Conservation (phyloP, 1,140 invertebrate genomes). For the Tribolium castaneum region DNA sequence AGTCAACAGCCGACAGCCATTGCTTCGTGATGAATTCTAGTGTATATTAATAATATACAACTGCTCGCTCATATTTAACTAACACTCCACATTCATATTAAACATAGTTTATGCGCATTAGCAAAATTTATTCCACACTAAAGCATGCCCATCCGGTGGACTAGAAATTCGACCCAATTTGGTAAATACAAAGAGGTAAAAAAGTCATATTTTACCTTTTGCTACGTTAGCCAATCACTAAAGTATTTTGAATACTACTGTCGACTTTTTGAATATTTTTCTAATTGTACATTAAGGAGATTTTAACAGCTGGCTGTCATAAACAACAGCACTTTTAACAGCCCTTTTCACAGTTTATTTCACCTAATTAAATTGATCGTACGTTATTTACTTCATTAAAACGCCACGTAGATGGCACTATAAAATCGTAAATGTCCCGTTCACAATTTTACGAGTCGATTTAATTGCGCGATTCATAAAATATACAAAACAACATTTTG, state of each 20-base stretch:
- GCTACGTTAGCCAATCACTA: too few species aligned
- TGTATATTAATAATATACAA: slow-evolving; percentile 10
- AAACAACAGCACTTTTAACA: slow-evolving; percentile 13
- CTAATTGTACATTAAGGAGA: background rate
- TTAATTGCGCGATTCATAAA: slow-evolving; percentile 23
- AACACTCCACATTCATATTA: background rate
- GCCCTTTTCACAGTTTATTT: slow-evolving; percentile 17
- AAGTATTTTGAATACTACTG: too few species aligned
- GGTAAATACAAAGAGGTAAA: background rate
- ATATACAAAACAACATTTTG: background rate
- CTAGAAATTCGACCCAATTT: background rate
- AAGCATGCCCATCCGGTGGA: background rate
- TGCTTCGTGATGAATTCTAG: slow-evolving; percentile 29
- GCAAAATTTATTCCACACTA: background rate
- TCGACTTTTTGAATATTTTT: background rate
- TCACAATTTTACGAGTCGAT: slow-evolving; percentile 10
- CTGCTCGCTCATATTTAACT: slow-evolving; percentile 15
- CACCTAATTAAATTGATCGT: slow-evolving; percentile 25
- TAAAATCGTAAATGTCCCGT: slow-evolving; percentile 14
- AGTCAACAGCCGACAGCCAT: slow-evolving; percentile 27
- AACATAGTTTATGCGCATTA: background rate
- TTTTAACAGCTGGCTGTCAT: background rate
- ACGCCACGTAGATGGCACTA: slow-evolving; percentile 12
- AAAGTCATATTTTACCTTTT: too few species aligned
- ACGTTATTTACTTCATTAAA: slow-evolving; percentile 22